Evolutionary conservation across 2,888 invertebrate genomes (phyloP).

Genomic region (Pimpla rufipes): DNA sequence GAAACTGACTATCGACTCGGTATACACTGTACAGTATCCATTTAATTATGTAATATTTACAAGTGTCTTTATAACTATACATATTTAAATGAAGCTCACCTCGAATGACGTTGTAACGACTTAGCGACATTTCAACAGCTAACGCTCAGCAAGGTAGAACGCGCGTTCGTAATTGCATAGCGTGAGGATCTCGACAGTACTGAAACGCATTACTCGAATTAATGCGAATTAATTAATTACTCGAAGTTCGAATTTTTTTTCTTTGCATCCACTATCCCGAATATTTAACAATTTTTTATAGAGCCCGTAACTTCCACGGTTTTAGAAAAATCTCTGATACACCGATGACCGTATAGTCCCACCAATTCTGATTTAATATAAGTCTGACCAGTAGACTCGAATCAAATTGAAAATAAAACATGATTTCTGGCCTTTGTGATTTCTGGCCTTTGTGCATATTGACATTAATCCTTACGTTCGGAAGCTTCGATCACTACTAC

Average conservation of each 20-base stretch:
- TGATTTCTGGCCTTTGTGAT: too few species aligned
- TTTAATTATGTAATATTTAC: slow-evolving; percentile 60
- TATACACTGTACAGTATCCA: slow-evolving; percentile 65
- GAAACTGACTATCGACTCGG: slow-evolving; percentile 52
- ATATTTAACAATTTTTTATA: slow-evolving; percentile 19
- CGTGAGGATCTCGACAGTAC: not conserved
- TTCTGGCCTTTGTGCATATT: slow-evolving; percentile 55
- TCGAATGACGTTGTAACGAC: slow-evolving; percentile 33
- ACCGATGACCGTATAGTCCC: not conserved
- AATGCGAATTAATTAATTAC: too few species aligned
- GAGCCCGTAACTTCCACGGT: not conserved
- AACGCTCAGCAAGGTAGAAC: not conserved
- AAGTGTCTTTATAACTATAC: slow-evolving; percentile 47
- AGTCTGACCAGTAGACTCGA: slow-evolving; percentile 1
- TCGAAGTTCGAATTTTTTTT: slow-evolving; percentile 19
- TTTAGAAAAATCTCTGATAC: slow-evolving; percentile 5
- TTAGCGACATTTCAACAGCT: slow-evolving; percentile 8
- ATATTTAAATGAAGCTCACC: slow-evolving; percentile 45
- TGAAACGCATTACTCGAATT: too few species aligned
- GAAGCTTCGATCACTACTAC: slow-evolving; percentile 52
- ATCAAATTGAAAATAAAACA: slow-evolving; percentile 35
- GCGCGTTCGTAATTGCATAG: slow-evolving; percentile 3
- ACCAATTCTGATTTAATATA: slow-evolving; percentile 2
- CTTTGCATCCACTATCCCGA: not conserved
- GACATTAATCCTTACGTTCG: slow-evolving; percentile 54